A percentile compares a stretch with the other conserved stretches of the same genome.
Conservation (phyloP, 2,113 vertebrate genomes). For the Hemiprocne comata region DNA sequence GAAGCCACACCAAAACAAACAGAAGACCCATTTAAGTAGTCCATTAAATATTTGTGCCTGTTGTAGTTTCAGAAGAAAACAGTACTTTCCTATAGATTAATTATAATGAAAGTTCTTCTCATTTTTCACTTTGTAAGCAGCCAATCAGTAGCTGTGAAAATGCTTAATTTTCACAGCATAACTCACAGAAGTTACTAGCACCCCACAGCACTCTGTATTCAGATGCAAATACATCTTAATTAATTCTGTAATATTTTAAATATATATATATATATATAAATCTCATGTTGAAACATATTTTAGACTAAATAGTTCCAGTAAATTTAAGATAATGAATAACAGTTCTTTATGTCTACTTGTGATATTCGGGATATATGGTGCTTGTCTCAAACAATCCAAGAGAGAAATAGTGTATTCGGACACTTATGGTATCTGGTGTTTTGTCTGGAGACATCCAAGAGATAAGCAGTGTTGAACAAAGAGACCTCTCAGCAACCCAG, state of each 20-base stretch:
- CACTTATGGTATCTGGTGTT: too few relatives aligned
- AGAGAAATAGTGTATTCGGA: too few relatives aligned
- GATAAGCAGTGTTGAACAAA: too few relatives aligned
- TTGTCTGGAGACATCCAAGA: too few relatives aligned
- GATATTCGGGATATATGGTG: too few relatives aligned
- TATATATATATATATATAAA: background rate
- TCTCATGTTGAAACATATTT: background rate
- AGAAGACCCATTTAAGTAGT: background rate
- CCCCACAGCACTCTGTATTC: background rate
- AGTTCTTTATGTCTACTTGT: background rate
- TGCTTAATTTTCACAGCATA: background rate
- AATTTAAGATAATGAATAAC: background rate
- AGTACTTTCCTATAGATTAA: background rate
- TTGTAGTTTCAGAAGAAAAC: background rate
- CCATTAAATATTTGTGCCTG: background rate
- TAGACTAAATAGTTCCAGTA: background rate
- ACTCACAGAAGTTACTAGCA: background rate
- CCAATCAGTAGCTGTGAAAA: background rate
- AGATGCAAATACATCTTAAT: background rate
- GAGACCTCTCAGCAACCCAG: too few relatives aligned
- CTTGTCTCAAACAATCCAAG: too few relatives aligned
- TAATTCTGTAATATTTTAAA: background rate
- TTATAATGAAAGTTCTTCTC: background rate
- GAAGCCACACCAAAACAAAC: background rate
- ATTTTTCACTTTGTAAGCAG: background rate